Base-by-base conservation (phyloP, 2,113 vertebrate genomes). In the Pterocles burchelli region DNA sequence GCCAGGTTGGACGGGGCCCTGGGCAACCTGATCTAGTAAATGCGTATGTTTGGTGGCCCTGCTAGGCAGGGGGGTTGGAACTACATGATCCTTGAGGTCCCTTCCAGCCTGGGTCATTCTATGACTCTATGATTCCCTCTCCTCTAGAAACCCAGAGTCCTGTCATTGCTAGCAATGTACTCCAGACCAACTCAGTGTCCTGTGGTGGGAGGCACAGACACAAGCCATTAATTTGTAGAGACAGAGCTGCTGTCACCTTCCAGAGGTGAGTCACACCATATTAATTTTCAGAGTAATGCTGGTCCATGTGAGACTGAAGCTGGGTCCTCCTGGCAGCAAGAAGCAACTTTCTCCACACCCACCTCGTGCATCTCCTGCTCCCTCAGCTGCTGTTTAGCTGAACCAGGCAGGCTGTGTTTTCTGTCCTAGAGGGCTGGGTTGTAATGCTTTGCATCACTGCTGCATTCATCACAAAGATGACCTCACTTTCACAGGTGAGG, bases 161-260 rank as follows among this genome's bases (percentile, higher is more conserved):
- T 9, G 9, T 19, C 7, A 1, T 46, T 71, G 17, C 9, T 43
- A 29, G 21, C 1, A 0, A 49, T 19, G 12, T 41, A 24, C 13
- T 38, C 36, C n/a, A n/a, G 12, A 43, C 8, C 55, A 25, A 34
- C 17, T 38, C 36, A 14, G 29, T 11, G 11, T 26, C 21, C 17
- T 1, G 1, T 8, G 7, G 25, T 33, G 43, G 51, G 21, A 85
- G 16, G 29, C 19, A 36, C 17, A 74, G 21, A 67, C 43, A 22
- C 8, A 78, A 67, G 9, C 4, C 0, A 0, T 55, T 9, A 48
- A n/a, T 5, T 9, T 52, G 41, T 33, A 41, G 38, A 48, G 16
- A 12, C 12, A 90, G 38, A 73, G 38, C 3, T 6, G 7, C 10
- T 24, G 11, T 49, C 8, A 29, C 11, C 54, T 88, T 76, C 18